Conservation (phyloP, 2,888 invertebrate genomes). For the Drosophila lacicola region DNA sequence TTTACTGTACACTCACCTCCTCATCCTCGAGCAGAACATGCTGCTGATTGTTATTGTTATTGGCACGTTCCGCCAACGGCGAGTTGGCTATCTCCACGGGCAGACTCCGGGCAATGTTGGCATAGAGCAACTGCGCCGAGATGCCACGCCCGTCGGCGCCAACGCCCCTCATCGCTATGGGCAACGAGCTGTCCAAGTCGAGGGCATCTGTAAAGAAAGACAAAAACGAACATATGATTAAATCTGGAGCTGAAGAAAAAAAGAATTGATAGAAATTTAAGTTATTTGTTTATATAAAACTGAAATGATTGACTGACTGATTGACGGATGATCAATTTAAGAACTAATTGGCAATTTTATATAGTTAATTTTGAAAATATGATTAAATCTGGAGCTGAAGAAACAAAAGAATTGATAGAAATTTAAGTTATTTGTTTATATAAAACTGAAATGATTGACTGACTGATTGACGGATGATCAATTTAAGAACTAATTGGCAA, state of each 20-base stretch:
- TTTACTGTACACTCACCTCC: slow-evolving; percentile 71
- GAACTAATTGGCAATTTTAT: too few relatives aligned
- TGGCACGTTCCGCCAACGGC: slow-evolving; percentile 72
- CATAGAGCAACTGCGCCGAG: slow-evolving; percentile 43
- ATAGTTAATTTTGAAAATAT: too few relatives aligned
- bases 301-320: too few relatives aligned
- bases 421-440: too few relatives aligned
- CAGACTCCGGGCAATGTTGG: slow-evolving; percentile 89
- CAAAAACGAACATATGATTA: background rate
- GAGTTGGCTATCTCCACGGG: slow-evolving; percentile 90
- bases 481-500: too few relatives aligned
- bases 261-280: too few relatives aligned
- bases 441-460: too few relatives aligned
- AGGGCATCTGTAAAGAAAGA: slow-evolving; percentile 79
- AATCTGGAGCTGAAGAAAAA: too few relatives aligned
- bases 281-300: too few relatives aligned
- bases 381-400: background rate
- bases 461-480: too few relatives aligned
- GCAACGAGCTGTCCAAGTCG: slow-evolving; percentile 82
- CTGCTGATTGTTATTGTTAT: slow-evolving; percentile 49
- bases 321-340: too few relatives aligned
- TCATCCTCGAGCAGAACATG: slow-evolving; percentile 55
- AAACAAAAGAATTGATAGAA: too few relatives aligned
- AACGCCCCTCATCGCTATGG: slow-evolving; percentile 73
- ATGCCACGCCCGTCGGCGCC: slow-evolving; percentile 25